Percentiles rank a stretch among this genome's conserved stretches.
Evolutionary conservation across 2,113 vertebrate species (phyloP).

Genomic region (Patagioenas fasciata): DNA sequence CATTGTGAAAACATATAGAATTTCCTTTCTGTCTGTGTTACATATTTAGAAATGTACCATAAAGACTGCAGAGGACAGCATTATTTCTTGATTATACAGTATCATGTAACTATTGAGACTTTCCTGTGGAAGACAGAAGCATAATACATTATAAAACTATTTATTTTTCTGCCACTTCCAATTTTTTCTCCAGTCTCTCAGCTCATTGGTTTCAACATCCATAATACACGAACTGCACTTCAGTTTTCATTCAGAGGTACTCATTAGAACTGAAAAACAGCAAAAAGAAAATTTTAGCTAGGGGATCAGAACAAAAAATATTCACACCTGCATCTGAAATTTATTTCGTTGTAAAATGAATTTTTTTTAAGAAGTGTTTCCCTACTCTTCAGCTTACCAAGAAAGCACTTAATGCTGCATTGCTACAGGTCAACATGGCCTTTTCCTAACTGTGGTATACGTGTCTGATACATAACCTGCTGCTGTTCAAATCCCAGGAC

Average conservation of each 20-base stretch:
- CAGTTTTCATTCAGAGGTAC: not conserved
- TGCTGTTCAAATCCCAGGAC: not conserved
- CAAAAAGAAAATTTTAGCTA: not conserved
- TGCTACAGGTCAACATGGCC: not conserved
- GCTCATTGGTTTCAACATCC: not conserved
- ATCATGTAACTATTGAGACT: conserved; percentile 19
- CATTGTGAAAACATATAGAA: not conserved
- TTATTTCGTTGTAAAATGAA: not conserved
- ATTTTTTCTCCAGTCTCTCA: not conserved
- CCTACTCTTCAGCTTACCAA: not conserved
- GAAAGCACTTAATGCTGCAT: not conserved
- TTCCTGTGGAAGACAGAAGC: not conserved
- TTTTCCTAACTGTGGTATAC: not conserved
- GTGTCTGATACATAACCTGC: not conserved
- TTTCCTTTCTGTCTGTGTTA: conserved; percentile 22
- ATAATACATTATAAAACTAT: not conserved
- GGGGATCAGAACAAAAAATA: not conserved
- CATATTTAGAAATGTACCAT: conserved; percentile 18
- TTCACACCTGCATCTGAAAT: not conserved
- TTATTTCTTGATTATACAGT: conserved; percentile 28
- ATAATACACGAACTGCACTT: not conserved
- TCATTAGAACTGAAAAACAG: not conserved
- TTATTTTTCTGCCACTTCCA: conserved; percentile 9
- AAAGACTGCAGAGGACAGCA: conserved; percentile 12
- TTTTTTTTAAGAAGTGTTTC: not conserved